phyloP scores from a whole-genome alignment of 2,888 invertebrate species.

The Heliconius cydno region DNA sequence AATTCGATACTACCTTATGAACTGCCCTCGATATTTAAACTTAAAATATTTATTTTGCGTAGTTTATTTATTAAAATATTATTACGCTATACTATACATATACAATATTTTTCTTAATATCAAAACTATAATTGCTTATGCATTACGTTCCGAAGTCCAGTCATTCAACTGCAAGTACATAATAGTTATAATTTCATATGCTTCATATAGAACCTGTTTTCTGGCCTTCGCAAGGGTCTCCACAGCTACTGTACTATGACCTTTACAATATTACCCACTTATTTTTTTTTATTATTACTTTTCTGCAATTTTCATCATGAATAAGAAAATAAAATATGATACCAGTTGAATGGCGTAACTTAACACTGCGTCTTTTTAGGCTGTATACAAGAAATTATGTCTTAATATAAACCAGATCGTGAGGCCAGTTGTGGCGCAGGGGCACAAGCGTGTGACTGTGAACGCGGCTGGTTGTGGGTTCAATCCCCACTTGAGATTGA shows the following conservation, averaged over 20 bases:
- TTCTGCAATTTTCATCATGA: neutral
- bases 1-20: no score
- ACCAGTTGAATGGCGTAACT: neutral
- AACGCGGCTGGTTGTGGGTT: no score
- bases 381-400: neutral
- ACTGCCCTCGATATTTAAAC: no score
- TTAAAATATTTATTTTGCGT: neutral
- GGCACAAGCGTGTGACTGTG: no score
- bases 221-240: conserved; percentile 61
- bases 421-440: neutral
- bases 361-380: neutral
- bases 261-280: conserved; percentile 6
- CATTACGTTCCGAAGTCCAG: conserved; percentile 21
- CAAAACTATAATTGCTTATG: conserved; percentile 6
- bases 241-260: conserved; percentile 33
- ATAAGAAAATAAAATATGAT: no score
- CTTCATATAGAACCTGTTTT: conserved; percentile 64
- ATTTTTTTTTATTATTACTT: neutral
- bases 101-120: conserved; percentile 1
- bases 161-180: conserved; percentile 52
- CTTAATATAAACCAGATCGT: neutral
- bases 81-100: neutral
- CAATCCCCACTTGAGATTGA: no score
- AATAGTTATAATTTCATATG: conserved; percentile 58
- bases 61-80: neutral